Percentiles rank a stretch among this genome's conserved stretches.
These are phyloP conservation scores for Nowickia ferox DNA, from an alignment of 2,888 invertebrate genomes.

Conservation along the genomic window DNA sequence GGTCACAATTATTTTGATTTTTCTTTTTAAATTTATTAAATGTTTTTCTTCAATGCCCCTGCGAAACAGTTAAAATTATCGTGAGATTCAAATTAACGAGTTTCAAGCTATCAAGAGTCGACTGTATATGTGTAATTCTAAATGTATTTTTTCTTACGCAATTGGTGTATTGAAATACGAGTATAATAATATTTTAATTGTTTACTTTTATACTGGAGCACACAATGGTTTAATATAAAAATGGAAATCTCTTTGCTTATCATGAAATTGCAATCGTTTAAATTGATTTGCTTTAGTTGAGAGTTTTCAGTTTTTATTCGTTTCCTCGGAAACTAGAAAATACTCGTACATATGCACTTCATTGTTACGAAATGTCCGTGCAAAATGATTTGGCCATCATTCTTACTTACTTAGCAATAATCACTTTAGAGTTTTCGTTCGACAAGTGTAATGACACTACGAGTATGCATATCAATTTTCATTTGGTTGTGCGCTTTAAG, in stretches of 20 bases:
- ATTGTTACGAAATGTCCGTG: constrained; percentile 49
- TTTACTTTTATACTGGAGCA: no score
- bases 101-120: no score
- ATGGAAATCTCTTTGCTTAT: constrained; percentile 9
- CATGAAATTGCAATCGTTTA: constrained; percentile 34
- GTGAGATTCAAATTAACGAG: no score
- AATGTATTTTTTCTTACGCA: no score
- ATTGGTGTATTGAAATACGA: no score
- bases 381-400: constrained; percentile 57
- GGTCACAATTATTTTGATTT: no score
- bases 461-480: constrained; percentile 66
- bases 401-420: constrained; percentile 66
- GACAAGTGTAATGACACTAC: constrained; percentile 71
- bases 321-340: constrained; percentile 53
- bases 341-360: constrained; percentile 21
- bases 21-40: no score
- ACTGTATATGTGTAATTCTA: no score
- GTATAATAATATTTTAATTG: no score
- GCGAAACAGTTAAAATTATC: no score
- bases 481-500: constrained; percentile 64
- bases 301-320: background rate
- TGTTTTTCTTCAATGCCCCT: no score
- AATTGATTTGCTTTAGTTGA: constrained; percentile 48
- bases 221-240: background rate
- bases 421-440: constrained; percentile 70